Evolutionary conservation across 2,113 vertebrate genomes (phyloP).

Genomic region (Trematocara variabile): DNA sequence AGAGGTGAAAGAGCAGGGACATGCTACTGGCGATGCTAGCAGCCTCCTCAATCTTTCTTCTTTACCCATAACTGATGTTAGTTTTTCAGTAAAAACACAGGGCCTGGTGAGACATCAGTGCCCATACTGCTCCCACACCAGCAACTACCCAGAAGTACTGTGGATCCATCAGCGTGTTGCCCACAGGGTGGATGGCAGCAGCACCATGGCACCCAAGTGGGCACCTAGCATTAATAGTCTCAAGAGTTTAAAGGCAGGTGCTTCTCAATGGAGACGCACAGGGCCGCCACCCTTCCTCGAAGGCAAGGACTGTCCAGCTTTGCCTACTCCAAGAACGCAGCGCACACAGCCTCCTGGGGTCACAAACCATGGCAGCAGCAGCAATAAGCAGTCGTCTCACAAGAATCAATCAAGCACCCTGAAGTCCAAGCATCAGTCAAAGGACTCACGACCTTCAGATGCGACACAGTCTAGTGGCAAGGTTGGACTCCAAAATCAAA

Average conservation of each 20-base stretch:
- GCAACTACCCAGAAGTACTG: conserved; percentile 90
- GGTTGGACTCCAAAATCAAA: conserved; percentile 22
- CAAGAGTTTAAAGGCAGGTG: conserved; percentile 75
- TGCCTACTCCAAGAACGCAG: conserved; percentile 77
- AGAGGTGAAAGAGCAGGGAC: conserved; percentile 36
- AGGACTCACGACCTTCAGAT: conserved; percentile 29
- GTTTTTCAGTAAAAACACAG: conserved; percentile 57
- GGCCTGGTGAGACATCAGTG: conserved; percentile 83
- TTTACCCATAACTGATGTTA: not conserved
- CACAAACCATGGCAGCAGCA: not conserved
- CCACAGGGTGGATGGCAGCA: conserved; percentile 85
- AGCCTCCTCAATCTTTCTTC: conserved; percentile 65
- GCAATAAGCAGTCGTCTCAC: conserved; percentile 11
- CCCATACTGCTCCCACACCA: conserved; percentile 87
- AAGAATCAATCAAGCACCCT: conserved; percentile 29
- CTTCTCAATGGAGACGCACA: conserved; percentile 79
- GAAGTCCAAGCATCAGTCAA: conserved; percentile 44
- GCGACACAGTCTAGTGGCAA: conserved; percentile 6
- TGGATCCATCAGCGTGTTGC: conserved; percentile 93
- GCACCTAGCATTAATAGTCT: conserved; percentile 75
- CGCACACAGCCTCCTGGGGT: conserved; percentile 81
- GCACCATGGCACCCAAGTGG: conserved; percentile 82
- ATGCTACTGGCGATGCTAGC: not conserved
- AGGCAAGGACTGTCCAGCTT: conserved; percentile 89
- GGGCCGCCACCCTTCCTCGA: conserved; percentile 88